These are phyloP conservation scores for Hydroisotoma schaefferi DNA, from an alignment of 2,888 invertebrate species.

Conservation along the genomic window DNA sequence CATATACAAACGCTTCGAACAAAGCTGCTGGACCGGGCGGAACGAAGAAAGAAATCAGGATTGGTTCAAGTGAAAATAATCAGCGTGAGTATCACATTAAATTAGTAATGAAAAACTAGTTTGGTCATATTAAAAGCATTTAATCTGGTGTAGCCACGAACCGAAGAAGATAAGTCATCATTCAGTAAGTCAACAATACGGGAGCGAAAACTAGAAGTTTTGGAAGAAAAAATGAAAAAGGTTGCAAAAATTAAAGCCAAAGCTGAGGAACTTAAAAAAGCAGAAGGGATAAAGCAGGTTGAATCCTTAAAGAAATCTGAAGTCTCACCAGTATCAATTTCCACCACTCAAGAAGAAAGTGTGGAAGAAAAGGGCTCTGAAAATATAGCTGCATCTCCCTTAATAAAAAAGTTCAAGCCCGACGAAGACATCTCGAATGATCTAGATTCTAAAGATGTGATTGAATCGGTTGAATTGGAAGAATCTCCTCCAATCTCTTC, in stretches of 20 bases:
- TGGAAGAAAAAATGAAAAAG: constrained; percentile 19
- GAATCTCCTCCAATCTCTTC: constrained; percentile 10
- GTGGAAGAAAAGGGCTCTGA: background rate
- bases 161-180: constrained; percentile 71
- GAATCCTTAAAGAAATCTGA: background rate
- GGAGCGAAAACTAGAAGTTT: constrained; percentile 29
- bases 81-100: constrained; percentile 58
- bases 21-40: constrained; percentile 35
- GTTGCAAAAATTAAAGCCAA: constrained; percentile 7
- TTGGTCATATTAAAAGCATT: background rate
- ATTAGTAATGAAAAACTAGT: background rate
- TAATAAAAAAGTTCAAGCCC: constrained; percentile 1
- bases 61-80: constrained; percentile 64
- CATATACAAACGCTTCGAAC: constrained; percentile 24
- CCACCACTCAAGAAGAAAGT: background rate
- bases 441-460: background rate
- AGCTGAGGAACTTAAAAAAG: background rate
- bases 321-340: background rate
- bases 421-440: background rate
- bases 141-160: constrained; percentile 70
- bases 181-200: constrained; percentile 59
- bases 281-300: background rate
- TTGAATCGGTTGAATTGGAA: no score
- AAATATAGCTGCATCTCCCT: background rate
- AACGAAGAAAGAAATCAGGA: constrained; percentile 52